Evolutionary conservation across 2,888 invertebrate genomes (phyloP).

Genomic region (Andrena praecox): DNA sequence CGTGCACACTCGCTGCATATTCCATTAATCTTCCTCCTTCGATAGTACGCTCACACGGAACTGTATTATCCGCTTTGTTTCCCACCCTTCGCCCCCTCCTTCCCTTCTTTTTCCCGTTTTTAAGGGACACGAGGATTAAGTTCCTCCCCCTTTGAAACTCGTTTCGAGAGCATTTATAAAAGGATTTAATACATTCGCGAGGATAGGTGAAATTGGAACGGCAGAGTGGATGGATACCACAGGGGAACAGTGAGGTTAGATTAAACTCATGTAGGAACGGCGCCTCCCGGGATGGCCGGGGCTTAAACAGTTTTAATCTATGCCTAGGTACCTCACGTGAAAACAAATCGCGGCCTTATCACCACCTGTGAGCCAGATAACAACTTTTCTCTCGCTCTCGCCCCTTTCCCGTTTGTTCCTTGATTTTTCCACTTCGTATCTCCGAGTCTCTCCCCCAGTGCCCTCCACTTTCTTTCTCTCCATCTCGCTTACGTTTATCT

Average conservation of each 20-base stretch:
- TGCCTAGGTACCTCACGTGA: slow-evolving; percentile 76
- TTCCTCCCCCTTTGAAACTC: slow-evolving; percentile 13
- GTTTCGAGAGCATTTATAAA: slow-evolving; percentile 51
- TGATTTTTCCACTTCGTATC: slow-evolving; percentile 58
- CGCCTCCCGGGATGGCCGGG: slow-evolving; percentile 74
- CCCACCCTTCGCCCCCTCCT: neutral
- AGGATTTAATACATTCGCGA: slow-evolving; percentile 62
- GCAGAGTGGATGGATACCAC: slow-evolving; percentile 67
- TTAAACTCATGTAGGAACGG: slow-evolving; percentile 80
- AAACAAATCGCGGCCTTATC: slow-evolving; percentile 84
- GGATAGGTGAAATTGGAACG: slow-evolving; percentile 63
- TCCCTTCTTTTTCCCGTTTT: neutral
- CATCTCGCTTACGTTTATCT: slow-evolving; percentile 27
- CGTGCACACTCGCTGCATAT: slow-evolving; percentile 7
- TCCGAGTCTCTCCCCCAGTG: slow-evolving; percentile 33
- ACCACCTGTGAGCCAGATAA: slow-evolving; percentile 81
- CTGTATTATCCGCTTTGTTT: slow-evolving; percentile 16
- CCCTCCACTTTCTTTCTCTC: slow-evolving; percentile 16
- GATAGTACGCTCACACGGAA: slow-evolving; percentile 16
- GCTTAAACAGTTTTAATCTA: slow-evolving; percentile 81
- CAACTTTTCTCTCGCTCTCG: slow-evolving; percentile 81
- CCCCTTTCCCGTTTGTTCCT: slow-evolving; percentile 49
- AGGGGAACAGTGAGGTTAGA: slow-evolving; percentile 77
- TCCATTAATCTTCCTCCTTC: slow-evolving; percentile 50
- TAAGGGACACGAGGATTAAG: slow-evolving; percentile 10